Evolutionary conservation across 2,797 vertebrate genomes (phyloP), one percentile per base, ranked within the genome.

Genomic region (Microctenopoma lineatum): DNA sequence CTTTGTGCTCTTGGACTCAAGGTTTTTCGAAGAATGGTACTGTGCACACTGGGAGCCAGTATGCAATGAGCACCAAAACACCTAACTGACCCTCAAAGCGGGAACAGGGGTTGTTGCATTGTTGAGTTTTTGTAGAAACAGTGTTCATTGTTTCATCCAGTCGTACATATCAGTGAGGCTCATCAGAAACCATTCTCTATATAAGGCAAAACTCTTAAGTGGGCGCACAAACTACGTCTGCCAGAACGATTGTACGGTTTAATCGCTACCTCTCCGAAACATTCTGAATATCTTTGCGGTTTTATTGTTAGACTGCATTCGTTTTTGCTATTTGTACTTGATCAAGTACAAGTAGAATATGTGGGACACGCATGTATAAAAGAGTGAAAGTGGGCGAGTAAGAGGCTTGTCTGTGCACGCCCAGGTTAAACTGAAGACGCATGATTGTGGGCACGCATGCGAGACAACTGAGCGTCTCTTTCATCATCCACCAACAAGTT

Each of bases 321-420:
- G 21, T 21, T 21, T 21, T 21, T 21, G 21, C 21, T 21, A 21
- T 21, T 21, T 21, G 21, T 21, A 21, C 21, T 21, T 21, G 1
- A 21, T 21, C 21, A 21, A 21, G 21, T 21, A 21, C 21, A 21
- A 21, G 21, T 21, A 15, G 41, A 7, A 44, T 16, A 44, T 16
- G 6, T 16, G 15, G 5, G 41, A 15, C 8, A 45, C 0, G 16
- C 44, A 18, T 16, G 4, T 41, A 14, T 41, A 15, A 15, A 41
- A 13, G 11, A 45, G 44, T 10, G 7, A 45, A 45, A 45, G 34
- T n/a, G 12, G 16, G 21, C 21, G 21, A 32, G 39, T 51, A 13
- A 32, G 36, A 34, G 50, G 50, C 61, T 67, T 81, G 77, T 84
- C 70, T 68, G 77, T 73, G 69, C 79, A 84, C 73, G 75, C 79